phyloP scores from a whole-genome alignment of 1,140 invertebrate genomes.

The Halesus radiatus region DNA sequence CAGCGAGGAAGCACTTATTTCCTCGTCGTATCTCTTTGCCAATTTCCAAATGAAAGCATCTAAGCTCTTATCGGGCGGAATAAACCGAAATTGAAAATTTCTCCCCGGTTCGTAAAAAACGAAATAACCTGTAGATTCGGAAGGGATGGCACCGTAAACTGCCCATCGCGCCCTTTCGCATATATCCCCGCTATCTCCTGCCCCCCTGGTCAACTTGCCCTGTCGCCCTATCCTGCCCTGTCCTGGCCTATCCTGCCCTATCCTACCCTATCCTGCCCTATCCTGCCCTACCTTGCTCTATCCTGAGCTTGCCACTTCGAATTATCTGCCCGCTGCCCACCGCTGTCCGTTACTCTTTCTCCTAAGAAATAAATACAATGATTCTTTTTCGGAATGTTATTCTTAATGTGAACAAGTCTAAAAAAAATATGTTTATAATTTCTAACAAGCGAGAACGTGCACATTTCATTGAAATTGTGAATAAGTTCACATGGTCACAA shows the following conservation, averaged over 20 bases:
- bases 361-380: too few relatives aligned
- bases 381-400: neutral
- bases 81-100: conserved; percentile 42
- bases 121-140: conserved; percentile 39
- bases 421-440: too few relatives aligned
- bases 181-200: conserved; percentile 6
- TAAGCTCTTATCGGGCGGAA: conserved; percentile 31
- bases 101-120: conserved; percentile 31
- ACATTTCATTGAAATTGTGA: neutral
- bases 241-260: neutral
- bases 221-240: neutral
- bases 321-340: neutral
- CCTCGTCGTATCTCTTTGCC: conserved; percentile 9
- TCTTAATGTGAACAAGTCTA: neutral
- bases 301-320: neutral
- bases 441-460: too few relatives aligned
- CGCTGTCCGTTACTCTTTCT: neutral
- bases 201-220: neutral
- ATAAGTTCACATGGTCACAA: neutral
- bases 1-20: neutral
- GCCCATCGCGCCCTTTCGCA: neutral
- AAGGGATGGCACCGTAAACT: neutral
- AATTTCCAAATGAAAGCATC: conserved; percentile 33
- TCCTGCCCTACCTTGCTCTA: neutral
- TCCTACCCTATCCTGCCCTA: conserved; percentile 7